Evolutionary conservation across 2,113 vertebrate species (phyloP).

Genomic region (Eonycteris spelaea): DNA sequence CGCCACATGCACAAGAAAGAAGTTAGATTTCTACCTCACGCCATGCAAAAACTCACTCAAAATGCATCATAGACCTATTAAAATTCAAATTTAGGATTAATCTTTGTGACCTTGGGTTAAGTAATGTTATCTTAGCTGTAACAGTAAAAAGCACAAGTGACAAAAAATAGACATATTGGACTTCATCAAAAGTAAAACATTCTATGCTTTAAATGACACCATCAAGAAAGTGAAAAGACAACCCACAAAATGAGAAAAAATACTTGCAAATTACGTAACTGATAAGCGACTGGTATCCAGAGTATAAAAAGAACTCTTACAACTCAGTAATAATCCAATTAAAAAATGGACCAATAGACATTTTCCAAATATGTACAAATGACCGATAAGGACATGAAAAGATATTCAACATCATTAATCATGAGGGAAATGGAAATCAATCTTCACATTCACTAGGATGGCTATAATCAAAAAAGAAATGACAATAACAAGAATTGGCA

Average conservation of each 20-base stretch:
- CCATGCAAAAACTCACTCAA: background rate
- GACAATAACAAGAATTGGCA: background rate
- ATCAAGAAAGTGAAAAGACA: background rate
- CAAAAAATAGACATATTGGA: background rate
- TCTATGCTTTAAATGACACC: background rate
- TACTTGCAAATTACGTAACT: background rate
- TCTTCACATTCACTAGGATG: background rate
- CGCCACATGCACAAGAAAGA: background rate
- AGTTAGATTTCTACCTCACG: background rate
- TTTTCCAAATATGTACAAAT: background rate
- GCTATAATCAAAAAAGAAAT: background rate
- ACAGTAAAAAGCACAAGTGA: background rate
- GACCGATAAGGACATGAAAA: background rate
- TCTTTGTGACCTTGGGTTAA: background rate
- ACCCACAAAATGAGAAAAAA: background rate
- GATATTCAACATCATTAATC: background rate
- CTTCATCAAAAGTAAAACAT: background rate
- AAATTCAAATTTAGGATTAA: background rate
- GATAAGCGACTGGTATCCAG: background rate
- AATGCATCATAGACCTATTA: background rate
- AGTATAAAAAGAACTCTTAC: background rate
- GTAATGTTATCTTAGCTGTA: background rate
- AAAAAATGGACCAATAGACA: background rate
- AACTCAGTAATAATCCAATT: background rate
- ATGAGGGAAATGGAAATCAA: background rate